These are phyloP conservation scores for Phalangium opilio DNA, from an alignment of 2,888 invertebrate genomes.

Conservation along the genomic window DNA sequence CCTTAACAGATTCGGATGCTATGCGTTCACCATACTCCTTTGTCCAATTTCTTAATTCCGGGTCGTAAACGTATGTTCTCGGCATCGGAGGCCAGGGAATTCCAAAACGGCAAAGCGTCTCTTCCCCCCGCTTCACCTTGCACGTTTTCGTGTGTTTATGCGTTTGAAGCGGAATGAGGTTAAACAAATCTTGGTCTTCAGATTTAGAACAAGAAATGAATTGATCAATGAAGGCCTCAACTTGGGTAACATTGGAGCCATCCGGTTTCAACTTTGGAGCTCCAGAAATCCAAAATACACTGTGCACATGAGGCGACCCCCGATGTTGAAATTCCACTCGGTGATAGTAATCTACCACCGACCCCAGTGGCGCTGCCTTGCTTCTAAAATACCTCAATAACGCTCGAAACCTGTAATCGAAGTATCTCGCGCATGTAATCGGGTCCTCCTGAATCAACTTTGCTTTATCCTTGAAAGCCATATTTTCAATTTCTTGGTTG, in stretches of 20 bases:
- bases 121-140: slow-evolving; percentile 2
- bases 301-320: slow-evolving; percentile 1
- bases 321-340: slow-evolving; percentile 1
- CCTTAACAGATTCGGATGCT: too few species aligned
- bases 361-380: background rate
- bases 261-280: background rate
- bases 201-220: too few species aligned
- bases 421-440: slow-evolving; percentile 21
- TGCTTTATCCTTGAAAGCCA: too few species aligned
- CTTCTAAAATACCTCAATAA: slow-evolving; percentile 7
- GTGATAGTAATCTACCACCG: background rate
- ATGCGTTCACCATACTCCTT: too few species aligned
- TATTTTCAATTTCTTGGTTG: too few species aligned
- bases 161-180: background rate
- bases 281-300: background rate
- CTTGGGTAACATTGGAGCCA: background rate
- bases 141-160: slow-evolving; percentile 8
- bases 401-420: slow-evolving; percentile 18
- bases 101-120: slow-evolving; percentile 1
- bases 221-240: too few species aligned
- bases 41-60: background rate
- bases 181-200: too few species aligned
- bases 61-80: background rate
- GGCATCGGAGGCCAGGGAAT: slow-evolving; percentile 3
- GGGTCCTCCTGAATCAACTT: slow-evolving; percentile 18